Conservation (phyloP, 2,888 invertebrate genomes). For the Drosophila infuscata region DNA sequence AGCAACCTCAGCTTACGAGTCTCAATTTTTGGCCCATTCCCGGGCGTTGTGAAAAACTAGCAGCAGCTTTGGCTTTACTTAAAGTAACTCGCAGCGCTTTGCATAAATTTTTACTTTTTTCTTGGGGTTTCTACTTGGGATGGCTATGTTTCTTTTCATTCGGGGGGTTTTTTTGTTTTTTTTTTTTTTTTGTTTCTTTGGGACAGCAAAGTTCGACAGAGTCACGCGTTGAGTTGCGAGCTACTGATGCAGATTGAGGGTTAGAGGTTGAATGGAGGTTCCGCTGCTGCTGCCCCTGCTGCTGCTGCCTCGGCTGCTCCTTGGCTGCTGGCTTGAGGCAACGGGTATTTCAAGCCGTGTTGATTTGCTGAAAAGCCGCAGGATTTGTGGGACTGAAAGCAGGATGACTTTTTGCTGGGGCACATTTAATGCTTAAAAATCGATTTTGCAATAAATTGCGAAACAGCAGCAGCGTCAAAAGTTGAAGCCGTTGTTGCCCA, state of each 20-base stretch:
- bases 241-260: slow-evolving; percentile 29
- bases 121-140: slow-evolving; percentile 21
- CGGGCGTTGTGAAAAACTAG: slow-evolving; percentile 41
- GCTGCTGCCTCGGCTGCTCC: neutral
- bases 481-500: slow-evolving; percentile 66
- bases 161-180: neutral
- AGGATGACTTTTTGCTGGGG: slow-evolving; percentile 46
- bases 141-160: neutral
- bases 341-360: slow-evolving; percentile 61
- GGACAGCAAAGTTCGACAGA: slow-evolving; percentile 71
- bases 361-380: slow-evolving; percentile 80
- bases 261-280: slow-evolving; percentile 9
- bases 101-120: slow-evolving; percentile 70
- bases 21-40: slow-evolving; percentile 58
- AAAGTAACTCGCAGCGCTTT: slow-evolving; percentile 77
- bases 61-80: slow-evolving; percentile 69
- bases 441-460: slow-evolving; percentile 80
- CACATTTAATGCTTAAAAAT: slow-evolving; percentile 74
- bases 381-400: slow-evolving; percentile 74
- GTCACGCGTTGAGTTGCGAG: slow-evolving; percentile 70
- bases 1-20: slow-evolving; percentile 64
- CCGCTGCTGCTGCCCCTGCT: neutral
- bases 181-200: slow-evolving; percentile 22
- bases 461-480: slow-evolving; percentile 43
- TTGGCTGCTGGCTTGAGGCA: slow-evolving; percentile 19